phyloP scores from a whole-genome alignment of 2,797 vertebrate species.

The Carcharodon carcharias region DNA sequence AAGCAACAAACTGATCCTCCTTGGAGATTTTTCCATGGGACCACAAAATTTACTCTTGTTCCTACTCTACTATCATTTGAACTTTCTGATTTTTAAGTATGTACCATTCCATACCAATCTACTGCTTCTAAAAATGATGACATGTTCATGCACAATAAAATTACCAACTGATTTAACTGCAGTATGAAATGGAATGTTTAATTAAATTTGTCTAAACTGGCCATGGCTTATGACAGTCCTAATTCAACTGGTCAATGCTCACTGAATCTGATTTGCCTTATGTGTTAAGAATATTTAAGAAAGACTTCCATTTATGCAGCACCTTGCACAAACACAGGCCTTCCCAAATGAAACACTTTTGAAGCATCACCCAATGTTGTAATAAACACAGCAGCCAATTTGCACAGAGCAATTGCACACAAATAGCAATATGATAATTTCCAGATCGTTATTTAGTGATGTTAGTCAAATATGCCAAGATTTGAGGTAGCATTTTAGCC shows the following conservation, averaged over 20 bases:
- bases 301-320: neutral
- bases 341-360: neutral
- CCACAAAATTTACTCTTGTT: neutral
- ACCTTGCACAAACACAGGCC: neutral
- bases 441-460: neutral
- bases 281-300: neutral
- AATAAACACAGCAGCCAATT: neutral
- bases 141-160: neutral
- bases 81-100: neutral
- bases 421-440: neutral
- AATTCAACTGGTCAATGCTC: neutral
- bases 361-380: neutral
- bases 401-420: neutral
- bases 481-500: neutral
- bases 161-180: too few relatives aligned
- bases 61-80: neutral
- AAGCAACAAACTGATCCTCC: too few relatives aligned
- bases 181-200: too few relatives aligned
- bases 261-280: neutral
- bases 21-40: neutral
- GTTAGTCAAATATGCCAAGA: neutral
- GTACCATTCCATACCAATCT: neutral
- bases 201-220: too few relatives aligned
- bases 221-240: too few relatives aligned
- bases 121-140: neutral